A percentile compares a stretch with the other conserved stretches of the same genome.
Conservation (phyloP, 2,888 invertebrate species). For the Aproaerema taeniolella region DNA sequence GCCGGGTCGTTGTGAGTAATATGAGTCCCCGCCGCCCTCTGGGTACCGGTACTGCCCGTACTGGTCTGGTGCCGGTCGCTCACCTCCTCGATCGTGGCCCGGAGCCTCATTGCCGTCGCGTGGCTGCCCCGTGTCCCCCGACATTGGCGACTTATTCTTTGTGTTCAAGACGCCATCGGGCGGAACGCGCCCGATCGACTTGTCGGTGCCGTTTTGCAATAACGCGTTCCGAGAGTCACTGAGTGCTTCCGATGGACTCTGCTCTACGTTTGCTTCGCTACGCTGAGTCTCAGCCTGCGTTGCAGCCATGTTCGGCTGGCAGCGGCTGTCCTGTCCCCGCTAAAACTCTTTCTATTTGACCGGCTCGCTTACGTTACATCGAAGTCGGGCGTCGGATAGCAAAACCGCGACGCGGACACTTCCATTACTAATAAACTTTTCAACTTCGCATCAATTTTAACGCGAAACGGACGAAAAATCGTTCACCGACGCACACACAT, state of each 20-base stretch:
- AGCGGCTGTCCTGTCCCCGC: constrained; percentile 75
- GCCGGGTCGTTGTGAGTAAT: constrained; percentile 76
- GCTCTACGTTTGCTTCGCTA: constrained; percentile 84
- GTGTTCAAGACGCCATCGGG: constrained; percentile 80
- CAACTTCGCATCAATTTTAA: constrained; percentile 64
- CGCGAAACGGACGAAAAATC: constrained; percentile 75
- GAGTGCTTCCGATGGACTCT: constrained; percentile 81
- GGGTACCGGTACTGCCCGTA: constrained; percentile 76
- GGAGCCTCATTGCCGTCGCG: constrained; percentile 82
- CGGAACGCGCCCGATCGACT: constrained; percentile 81
- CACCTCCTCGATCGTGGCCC: constrained; percentile 74
- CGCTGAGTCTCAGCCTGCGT: constrained; percentile 90
- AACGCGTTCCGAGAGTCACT: constrained; percentile 82
- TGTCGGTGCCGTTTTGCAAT: constrained; percentile 88
- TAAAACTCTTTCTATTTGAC: constrained; percentile 77
- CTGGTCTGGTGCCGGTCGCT: constrained; percentile 62
- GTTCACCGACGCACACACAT: constrained; percentile 84
- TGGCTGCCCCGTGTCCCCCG: constrained; percentile 83
- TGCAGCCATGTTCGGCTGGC: constrained; percentile 87
- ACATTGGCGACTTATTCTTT: constrained; percentile 82
- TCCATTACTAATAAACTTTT: constrained; percentile 71
- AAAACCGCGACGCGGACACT: constrained; percentile 75
- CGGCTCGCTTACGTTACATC: constrained; percentile 77
- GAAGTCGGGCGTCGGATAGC: constrained; percentile 75
- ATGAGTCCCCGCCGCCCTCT: constrained; percentile 77